Base-by-base conservation (phyloP, 2,113 vertebrate species). In the Chlorocebus sabaeus region DNA sequence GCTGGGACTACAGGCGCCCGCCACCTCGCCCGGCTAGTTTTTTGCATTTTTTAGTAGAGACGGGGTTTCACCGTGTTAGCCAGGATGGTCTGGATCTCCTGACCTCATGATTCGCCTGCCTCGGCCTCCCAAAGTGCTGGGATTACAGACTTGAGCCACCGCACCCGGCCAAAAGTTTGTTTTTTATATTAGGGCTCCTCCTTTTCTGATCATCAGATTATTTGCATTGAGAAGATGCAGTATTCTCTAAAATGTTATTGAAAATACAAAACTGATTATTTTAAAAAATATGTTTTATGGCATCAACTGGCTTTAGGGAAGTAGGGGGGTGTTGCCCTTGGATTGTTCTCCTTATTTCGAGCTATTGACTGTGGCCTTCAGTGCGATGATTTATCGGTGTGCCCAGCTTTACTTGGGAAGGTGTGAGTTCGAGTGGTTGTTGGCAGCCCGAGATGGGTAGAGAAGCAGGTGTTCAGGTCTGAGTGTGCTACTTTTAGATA, bases 161-260 rank as follows among this genome's bases (percentile, higher is more conserved):
- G 8, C 45, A 0, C 8, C 8, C 8, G 1, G 45, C 45, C 45
- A 35, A 67, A 81, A 76, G 9, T 78, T 88, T 27, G 6, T 68
- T 88, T 90, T 70, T 81, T 52, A 50, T 48, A 83, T 68, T 12
- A 76, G 1, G 45, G 12, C 0, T 30, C 23, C 57, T 55, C 25
- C 38, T 92, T 88, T 91, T 73, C 32, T 68, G 64, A 81, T 55
- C 50, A 59, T 64, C 23, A 94, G 35, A 75, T 80, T 92, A 68
- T 81, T 76, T 13, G 23, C 35, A 81, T 52, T n/a, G 55, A 32
- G 45, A 87, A 79, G 64, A 25, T 85, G 52, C 9, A 80, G 20
- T 35, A 75, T 22, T 92, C 35, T 67, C 32, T 85, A 32, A 70
- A 50, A 87, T 93, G 48, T 81, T 76, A 72, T 12, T 61, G 50